Conservation (phyloP, 2,888 invertebrate genomes). For the Scelioninae gen. 1 region DNA sequence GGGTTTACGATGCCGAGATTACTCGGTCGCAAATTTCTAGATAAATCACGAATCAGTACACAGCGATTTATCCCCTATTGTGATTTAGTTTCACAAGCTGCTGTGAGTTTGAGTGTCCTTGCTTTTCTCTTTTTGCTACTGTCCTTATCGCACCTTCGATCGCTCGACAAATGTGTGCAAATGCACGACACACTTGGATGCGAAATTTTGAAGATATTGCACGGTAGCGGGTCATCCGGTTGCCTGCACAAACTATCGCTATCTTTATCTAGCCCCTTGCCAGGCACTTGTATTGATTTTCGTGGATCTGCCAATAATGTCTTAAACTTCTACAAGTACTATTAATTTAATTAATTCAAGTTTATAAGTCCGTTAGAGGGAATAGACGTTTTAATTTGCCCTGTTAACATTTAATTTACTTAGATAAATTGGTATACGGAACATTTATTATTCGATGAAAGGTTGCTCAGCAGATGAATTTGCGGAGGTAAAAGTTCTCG, state of each 20-base stretch:
- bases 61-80: constrained; percentile 52
- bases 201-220: constrained; percentile 41
- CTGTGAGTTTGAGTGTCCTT: constrained; percentile 13
- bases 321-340: constrained; percentile 40
- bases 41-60: constrained; percentile 58
- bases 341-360: constrained; percentile 48
- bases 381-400: constrained; percentile 24
- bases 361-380: constrained; percentile 17
- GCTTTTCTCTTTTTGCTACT: too few relatives aligned
- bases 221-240: too few relatives aligned
- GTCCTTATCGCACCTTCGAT: background rate
- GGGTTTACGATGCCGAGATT: constrained; percentile 51
- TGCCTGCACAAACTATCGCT: too few relatives aligned
- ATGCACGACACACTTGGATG: constrained; percentile 20
- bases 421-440: constrained; percentile 15
- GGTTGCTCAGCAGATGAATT: background rate
- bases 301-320: too few relatives aligned
- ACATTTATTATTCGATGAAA: constrained; percentile 14
- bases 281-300: too few relatives aligned
- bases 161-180: constrained; percentile 10
- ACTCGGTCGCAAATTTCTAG: constrained; percentile 49
- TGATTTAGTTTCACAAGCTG: constrained; percentile 46
- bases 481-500: background rate
- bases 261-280: too few relatives aligned
- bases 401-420: constrained; percentile 36